These are phyloP conservation scores for Pyxicephalus adspersus DNA, from an alignment of 2,113 vertebrate species.

Conservation along the genomic window DNA sequence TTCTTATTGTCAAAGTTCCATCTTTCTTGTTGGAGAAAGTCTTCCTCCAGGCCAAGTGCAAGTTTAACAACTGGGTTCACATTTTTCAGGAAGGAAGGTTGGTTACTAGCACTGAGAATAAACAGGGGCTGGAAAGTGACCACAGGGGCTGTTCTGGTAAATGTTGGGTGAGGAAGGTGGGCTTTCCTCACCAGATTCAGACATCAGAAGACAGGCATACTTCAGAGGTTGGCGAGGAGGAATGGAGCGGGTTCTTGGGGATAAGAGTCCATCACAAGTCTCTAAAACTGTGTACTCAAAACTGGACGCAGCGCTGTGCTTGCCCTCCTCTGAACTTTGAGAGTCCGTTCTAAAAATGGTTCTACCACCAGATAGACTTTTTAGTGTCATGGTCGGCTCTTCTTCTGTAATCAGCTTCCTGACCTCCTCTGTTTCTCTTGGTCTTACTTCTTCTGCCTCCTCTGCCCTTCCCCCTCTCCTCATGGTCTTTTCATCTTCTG, in stretches of 20 bases:
- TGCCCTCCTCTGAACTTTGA: slow-evolving; percentile 11
- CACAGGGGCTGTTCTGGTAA: slow-evolving; percentile 31
- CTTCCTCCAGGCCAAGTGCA: neutral
- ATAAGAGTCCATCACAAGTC: slow-evolving; percentile 17
- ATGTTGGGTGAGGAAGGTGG: slow-evolving; percentile 35
- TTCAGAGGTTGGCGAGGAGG: slow-evolving; percentile 1
- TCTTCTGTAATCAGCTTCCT: neutral
- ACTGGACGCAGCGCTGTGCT: slow-evolving; percentile 25
- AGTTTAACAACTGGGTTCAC: too few species aligned
- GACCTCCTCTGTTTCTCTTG: neutral
- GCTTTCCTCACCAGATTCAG: slow-evolving; percentile 23
- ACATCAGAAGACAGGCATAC: slow-evolving; percentile 49
- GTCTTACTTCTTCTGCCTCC: neutral
- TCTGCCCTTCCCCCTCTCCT: neutral
- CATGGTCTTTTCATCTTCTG: slow-evolving; percentile 3
- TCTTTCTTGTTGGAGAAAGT: neutral
- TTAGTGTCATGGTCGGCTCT: neutral
- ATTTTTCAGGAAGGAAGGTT: too few species aligned
- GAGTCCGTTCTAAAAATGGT: slow-evolving; percentile 14
- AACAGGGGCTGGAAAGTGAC: slow-evolving; percentile 10
- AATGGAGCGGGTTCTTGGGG: slow-evolving; percentile 14
- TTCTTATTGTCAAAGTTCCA: neutral
- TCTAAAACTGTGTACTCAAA: slow-evolving; percentile 1
- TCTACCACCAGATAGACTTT: neutral
- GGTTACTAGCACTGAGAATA: slow-evolving; percentile 32